Conservation (phyloP, 2,888 invertebrate genomes). For the Toxonevra muliebris region DNA sequence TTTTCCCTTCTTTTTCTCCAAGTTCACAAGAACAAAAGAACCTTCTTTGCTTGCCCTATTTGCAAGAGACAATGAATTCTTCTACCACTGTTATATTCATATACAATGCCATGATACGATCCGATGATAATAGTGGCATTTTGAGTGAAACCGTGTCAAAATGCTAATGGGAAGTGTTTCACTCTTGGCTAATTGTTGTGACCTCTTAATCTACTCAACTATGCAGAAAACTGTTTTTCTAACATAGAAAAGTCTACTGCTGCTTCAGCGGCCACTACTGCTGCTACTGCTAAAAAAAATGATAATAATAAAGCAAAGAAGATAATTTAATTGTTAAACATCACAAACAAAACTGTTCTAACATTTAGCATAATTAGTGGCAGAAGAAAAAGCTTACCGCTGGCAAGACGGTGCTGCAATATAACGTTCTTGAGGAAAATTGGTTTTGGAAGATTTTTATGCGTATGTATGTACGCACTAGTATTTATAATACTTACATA, state of each 20-base stretch:
- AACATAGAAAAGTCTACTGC: slow-evolving; percentile 7
- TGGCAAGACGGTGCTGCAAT: too few relatives aligned
- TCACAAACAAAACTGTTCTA: slow-evolving; percentile 34
- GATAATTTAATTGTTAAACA: slow-evolving; percentile 37
- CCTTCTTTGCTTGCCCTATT: not conserved
- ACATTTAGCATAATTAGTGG: slow-evolving; percentile 28
- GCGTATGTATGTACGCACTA: too few relatives aligned
- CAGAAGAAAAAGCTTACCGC: not conserved
- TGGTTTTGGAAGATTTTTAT: too few relatives aligned
- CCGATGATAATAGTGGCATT: slow-evolving; percentile 15
- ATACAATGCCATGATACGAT: slow-evolving; percentile 5
- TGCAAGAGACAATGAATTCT: slow-evolving; percentile 1
- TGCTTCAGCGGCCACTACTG: not conserved
- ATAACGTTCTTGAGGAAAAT: too few relatives aligned
- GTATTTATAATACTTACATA: too few relatives aligned
- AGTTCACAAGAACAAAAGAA: not conserved
- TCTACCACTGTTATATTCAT: not conserved
- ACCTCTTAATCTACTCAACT: slow-evolving; percentile 63
- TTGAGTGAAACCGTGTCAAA: slow-evolving; percentile 24
- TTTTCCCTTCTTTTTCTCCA: too few relatives aligned
- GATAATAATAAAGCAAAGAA: slow-evolving; percentile 21
- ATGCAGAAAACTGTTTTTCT: slow-evolving; percentile 43
- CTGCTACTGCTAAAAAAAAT: not conserved
- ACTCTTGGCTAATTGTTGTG: slow-evolving; percentile 62
- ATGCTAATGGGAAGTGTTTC: slow-evolving; percentile 41